Conservation (phyloP, 2,797 vertebrate genomes). For the Anguilla anguilla region DNA sequence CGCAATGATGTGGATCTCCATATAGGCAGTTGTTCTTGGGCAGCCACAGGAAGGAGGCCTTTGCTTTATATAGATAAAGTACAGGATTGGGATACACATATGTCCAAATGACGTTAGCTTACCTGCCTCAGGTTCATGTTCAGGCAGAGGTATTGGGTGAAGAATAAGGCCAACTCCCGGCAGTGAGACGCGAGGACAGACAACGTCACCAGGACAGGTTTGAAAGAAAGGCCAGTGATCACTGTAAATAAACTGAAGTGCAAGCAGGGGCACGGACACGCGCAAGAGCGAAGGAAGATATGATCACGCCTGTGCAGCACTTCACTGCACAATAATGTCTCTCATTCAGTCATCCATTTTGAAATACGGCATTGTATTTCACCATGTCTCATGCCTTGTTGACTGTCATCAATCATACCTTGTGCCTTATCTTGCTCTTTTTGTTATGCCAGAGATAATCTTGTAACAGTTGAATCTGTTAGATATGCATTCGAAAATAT, state of each 20-base stretch:
- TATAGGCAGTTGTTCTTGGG: too few relatives aligned
- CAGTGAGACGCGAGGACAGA: neutral
- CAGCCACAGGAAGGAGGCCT: too few relatives aligned
- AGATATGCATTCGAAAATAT: neutral
- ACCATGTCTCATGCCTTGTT: neutral
- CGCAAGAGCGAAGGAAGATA: neutral
- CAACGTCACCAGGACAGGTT: neutral
- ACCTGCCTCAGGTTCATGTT: neutral
- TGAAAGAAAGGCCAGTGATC: neutral
- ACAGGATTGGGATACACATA: too few relatives aligned
- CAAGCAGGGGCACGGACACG: neutral
- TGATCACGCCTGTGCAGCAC: neutral
- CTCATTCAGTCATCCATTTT: neutral
- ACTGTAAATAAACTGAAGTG: neutral
- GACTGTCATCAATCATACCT: neutral
- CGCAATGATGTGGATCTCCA: neutral
- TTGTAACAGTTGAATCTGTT: too few relatives aligned
- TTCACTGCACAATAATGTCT: neutral
- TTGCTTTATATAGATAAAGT: too few relatives aligned
- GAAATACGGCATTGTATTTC: neutral
- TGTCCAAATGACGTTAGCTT: neutral
- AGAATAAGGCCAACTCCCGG: neutral
- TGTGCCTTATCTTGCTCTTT: neutral
- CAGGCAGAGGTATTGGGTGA: neutral
- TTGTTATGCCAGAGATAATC: neutral